These are phyloP conservation scores for Meteorus colon DNA, from an alignment of 2,888 invertebrate genomes.

Conservation along the genomic window DNA sequence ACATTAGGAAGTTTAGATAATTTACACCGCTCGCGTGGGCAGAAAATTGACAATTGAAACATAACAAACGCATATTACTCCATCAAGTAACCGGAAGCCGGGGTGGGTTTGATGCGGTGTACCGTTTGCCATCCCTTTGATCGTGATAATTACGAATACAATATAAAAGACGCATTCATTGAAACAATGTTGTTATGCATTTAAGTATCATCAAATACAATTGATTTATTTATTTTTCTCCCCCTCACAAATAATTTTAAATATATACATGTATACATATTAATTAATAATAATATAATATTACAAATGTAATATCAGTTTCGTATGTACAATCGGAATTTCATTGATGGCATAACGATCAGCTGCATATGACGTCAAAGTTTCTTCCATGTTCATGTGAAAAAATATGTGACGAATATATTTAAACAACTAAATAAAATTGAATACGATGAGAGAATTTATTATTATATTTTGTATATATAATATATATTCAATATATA, in stretches of 20 bases:
- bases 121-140: constrained; percentile 57
- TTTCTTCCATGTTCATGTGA: not conserved
- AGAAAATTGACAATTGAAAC: constrained; percentile 66
- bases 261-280: not conserved
- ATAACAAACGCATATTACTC: constrained; percentile 71
- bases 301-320: not conserved
- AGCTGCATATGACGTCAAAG: not conserved
- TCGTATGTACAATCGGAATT: constrained; percentile 3
- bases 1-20: constrained; percentile 33
- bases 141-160: constrained; percentile 40
- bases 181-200: not conserved
- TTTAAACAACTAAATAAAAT: not conserved
- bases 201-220: not conserved
- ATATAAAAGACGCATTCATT: constrained; percentile 26
- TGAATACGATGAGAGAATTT: not conserved
- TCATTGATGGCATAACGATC: constrained; percentile 23
- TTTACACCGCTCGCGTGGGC: constrained; percentile 63
- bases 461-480: not conserved
- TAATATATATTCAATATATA: too few relatives aligned
- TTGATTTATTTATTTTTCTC: not conserved
- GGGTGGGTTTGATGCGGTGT: constrained; percentile 53
- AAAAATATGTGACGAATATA: not conserved
- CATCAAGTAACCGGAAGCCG: constrained; percentile 68
- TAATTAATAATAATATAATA: not conserved
- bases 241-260: not conserved